Conservation (phyloP, 2,113 vertebrate genomes). For the Ammodytes marinus region DNA sequence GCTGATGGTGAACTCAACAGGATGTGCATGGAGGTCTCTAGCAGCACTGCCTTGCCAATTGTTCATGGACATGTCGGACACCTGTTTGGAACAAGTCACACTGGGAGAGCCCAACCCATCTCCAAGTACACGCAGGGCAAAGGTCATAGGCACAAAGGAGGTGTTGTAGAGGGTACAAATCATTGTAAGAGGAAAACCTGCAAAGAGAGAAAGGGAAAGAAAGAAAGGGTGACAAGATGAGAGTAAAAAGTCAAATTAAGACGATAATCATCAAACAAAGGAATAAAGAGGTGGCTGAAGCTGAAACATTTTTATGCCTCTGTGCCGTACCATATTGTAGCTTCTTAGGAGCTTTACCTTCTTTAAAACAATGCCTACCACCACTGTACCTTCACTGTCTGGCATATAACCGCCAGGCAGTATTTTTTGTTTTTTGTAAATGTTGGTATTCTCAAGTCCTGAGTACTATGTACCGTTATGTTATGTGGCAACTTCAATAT, state of each 20-base stretch:
- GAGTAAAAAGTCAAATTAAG: no score
- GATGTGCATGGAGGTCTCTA: conserved; percentile 35
- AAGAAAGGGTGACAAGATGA: not conserved
- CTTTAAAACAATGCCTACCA: no score
- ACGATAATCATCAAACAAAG: no score
- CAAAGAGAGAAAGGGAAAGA: not conserved
- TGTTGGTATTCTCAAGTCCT: no score
- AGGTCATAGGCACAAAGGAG: conserved; percentile 87
- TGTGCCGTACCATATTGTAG: not conserved
- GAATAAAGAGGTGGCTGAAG: not conserved
- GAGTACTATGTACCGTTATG: not conserved
- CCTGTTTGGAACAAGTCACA: conserved; percentile 64
- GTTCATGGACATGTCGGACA: conserved; percentile 21
- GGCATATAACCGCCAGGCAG: no score
- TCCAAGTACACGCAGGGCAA: conserved; percentile 86
- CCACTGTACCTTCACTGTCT: no score
- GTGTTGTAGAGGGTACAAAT: conserved; percentile 88
- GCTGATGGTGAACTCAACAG: conserved; percentile 86
- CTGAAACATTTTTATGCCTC: not conserved
- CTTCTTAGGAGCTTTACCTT: no score
- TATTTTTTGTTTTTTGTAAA: no score
- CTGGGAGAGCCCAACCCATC: conserved; percentile 84
- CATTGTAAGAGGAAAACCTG: conserved; percentile 88
- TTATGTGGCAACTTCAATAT: not conserved
- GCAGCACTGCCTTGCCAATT: conserved; percentile 68